phyloP scores from a whole-genome alignment of 2,888 invertebrate species.

The Trachelus troglodyta region DNA sequence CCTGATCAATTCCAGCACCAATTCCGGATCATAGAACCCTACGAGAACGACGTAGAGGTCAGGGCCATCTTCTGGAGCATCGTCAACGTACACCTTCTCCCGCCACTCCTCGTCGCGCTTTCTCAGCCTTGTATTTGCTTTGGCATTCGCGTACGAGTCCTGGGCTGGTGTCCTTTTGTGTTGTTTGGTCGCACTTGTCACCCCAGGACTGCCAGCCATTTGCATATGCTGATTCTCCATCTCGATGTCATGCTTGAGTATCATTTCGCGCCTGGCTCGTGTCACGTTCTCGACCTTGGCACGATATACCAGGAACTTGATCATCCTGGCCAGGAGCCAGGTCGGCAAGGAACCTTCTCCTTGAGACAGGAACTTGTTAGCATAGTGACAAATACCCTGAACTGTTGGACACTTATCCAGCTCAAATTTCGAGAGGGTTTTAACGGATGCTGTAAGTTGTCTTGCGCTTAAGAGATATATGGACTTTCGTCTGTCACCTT shows the following conservation, averaged over 20 bases:
- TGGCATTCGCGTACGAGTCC: constrained; percentile 61
- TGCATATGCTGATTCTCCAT: constrained; percentile 43
- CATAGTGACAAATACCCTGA: constrained; percentile 45
- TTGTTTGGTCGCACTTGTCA: neutral
- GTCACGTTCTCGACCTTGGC: constrained; percentile 41
- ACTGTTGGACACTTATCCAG: constrained; percentile 34
- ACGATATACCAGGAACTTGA: constrained; percentile 53
- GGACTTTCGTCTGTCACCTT: constrained; percentile 39
- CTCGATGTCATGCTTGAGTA: constrained; percentile 37
- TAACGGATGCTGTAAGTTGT: constrained; percentile 37
- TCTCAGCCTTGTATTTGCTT: constrained; percentile 68
- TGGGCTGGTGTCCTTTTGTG: neutral
- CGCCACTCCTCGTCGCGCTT: constrained; percentile 71
- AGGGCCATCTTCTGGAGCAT: constrained; percentile 69
- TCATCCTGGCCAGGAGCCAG: constrained; percentile 46
- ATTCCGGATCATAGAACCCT: constrained; percentile 63
- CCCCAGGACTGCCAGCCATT: constrained; percentile 23
- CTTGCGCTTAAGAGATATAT: constrained; percentile 41
- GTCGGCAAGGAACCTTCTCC: constrained; percentile 31
- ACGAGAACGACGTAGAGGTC: constrained; percentile 70
- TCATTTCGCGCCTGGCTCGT: constrained; percentile 32
- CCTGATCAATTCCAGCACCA: constrained; percentile 45
- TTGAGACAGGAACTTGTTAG: constrained; percentile 29
- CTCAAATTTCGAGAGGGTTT: constrained; percentile 37
- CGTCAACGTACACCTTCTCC: constrained; percentile 69